phyloP scores from a whole-genome alignment of 1,140 invertebrate genomes.

The Drosophila pseudoananassae region DNA sequence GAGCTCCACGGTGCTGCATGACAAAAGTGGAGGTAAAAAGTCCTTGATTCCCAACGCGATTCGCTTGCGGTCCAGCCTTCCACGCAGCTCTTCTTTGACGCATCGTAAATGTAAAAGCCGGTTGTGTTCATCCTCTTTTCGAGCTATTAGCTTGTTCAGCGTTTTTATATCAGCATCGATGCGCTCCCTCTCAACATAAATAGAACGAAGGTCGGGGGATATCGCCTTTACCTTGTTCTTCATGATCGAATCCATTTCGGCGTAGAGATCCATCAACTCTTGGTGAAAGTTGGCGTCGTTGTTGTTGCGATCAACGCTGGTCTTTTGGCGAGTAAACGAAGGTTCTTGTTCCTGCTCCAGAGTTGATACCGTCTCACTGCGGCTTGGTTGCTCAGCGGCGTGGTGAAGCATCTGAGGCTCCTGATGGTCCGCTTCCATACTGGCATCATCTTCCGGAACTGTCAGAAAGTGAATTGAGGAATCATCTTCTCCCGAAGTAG shows the following conservation, averaged over 20 bases:
- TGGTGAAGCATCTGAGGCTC: slow-evolving; percentile 5
- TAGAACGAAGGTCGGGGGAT: slow-evolving; percentile 21
- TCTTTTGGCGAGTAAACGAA: slow-evolving; percentile 8
- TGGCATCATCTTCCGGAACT: neutral
- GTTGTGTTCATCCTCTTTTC: slow-evolving; percentile 68
- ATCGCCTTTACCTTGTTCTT: slow-evolving; percentile 27
- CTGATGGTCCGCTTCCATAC: neutral
- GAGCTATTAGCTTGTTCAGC: slow-evolving; percentile 41
- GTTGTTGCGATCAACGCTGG: slow-evolving; percentile 56
- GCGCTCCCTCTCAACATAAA: slow-evolving; percentile 32
- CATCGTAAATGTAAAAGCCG: slow-evolving; percentile 52
- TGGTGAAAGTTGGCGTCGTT: slow-evolving; percentile 58
- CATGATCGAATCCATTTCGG: slow-evolving; percentile 42
- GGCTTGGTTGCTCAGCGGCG: slow-evolving; percentile 31
- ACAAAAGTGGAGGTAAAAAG: slow-evolving; percentile 39
- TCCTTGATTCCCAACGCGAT: slow-evolving; percentile 39
- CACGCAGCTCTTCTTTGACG: slow-evolving; percentile 50
- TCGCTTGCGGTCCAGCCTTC: slow-evolving; percentile 45
- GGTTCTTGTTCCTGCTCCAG: slow-evolving; percentile 21
- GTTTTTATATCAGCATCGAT: slow-evolving; percentile 45
- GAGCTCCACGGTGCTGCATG: slow-evolving; percentile 48
- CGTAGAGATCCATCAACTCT: slow-evolving; percentile 44
- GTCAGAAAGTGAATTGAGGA: slow-evolving; percentile 40
- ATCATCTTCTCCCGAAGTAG: slow-evolving; percentile 32
- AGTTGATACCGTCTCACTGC: slow-evolving; percentile 39